Evolutionary conservation across 2,888 invertebrate species (phyloP), one percentile per base, ranked within the genome.

Genomic region (Amiota minor): DNA sequence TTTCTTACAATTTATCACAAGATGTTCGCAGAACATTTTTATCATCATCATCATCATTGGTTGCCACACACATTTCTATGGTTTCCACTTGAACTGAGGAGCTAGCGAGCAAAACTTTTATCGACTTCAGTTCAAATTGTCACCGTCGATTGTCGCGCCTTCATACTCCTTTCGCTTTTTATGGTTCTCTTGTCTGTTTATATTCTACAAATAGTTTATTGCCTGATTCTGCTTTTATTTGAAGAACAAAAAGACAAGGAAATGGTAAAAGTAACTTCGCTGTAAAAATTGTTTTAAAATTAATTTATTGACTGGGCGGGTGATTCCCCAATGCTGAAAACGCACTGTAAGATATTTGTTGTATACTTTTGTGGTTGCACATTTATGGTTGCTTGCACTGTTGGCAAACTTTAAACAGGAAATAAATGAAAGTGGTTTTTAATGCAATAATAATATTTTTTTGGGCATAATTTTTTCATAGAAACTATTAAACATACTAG

Each of bases 61-160:
- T 50, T 62, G 62, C 62, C 83, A 81, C 35, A 35, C 35, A 35
- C 83, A 84, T 84, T 83, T 85, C 80, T 80, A 85, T 86, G 86
- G 83, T 79, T 85, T 86, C 86, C 83, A 82, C 82, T 76, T 77
- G 79, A 81, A 77, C 77, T 84, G 35, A 35, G 35, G 6, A 35
- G 83, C 79, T 78, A 75, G 85, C 79, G 79, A 83, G 80, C 82
- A 76, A 47, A 16, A 11, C 35, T 35, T 35, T 23, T 45, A 35
- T 35, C 23, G 62, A 23, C n/a, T 9, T 35, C 23, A 45, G 10
- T 35, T 62, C 9, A 23, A 59, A 59, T 20, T 6, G 18, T 59
- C 20, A 59, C 23, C 8, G 16, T 10, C 59, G 18, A n/a, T 20
- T 59, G 59, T 18, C 18, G 59, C 59, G 20, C 59, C 59, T 18